phyloP scores from a whole-genome alignment of 2,888 invertebrate genomes.

The Hylaea fasciaria region DNA sequence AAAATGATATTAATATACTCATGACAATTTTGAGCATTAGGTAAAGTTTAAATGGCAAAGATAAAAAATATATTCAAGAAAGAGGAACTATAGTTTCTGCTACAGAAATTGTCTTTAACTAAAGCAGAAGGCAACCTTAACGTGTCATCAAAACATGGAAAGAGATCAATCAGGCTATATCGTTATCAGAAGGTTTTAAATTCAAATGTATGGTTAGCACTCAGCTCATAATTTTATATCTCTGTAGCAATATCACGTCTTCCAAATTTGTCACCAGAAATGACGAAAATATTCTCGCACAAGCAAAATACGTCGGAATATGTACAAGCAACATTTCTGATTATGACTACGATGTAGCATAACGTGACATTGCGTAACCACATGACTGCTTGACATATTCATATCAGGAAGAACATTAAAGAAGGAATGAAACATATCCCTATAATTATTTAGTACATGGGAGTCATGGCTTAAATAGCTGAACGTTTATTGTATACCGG shows the following conservation, averaged over 20 bases:
- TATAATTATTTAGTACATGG: constrained; percentile 2
- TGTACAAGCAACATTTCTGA: constrained; percentile 27
- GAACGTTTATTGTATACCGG: constrained; percentile 29
- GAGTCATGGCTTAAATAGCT: constrained; percentile 30
- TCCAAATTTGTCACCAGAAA: constrained; percentile 34
- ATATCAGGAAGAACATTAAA: too few relatives aligned
- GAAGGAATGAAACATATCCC: too few relatives aligned
- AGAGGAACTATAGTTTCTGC: neutral
- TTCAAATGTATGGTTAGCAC: constrained; percentile 29
- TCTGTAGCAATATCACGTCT: constrained; percentile 41
- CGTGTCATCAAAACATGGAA: too few relatives aligned
- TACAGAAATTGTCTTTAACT: too few relatives aligned
- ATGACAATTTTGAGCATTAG: too few relatives aligned
- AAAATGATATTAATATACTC: too few relatives aligned
- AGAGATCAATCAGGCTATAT: neutral
- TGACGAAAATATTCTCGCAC: constrained; percentile 22
- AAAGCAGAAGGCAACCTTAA: too few relatives aligned
- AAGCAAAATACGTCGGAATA: constrained; percentile 34
- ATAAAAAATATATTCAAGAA: too few relatives aligned
- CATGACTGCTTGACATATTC: too few relatives aligned
- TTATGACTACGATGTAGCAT: constrained; percentile 21
- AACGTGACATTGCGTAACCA: constrained; percentile 8
- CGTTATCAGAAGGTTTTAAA: constrained; percentile 30
- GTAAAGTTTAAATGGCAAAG: neutral
- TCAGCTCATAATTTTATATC: constrained; percentile 38